Percentiles rank a stretch among this genome's conserved stretches.
Conservation (phyloP, 2,797 vertebrate species). For the Intellagama lesueurii region DNA sequence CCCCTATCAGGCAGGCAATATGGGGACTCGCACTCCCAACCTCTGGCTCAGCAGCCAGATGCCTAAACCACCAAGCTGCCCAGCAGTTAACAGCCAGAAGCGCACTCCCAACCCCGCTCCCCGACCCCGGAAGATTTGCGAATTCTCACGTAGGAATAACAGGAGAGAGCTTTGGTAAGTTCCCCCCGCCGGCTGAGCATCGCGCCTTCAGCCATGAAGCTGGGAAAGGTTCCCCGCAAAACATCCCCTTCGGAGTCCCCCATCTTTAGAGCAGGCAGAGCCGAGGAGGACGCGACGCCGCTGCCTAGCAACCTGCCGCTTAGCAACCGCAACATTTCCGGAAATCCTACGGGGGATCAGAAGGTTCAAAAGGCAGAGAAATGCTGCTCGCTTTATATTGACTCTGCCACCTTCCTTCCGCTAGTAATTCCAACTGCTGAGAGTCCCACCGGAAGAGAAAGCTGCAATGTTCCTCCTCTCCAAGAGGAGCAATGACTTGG, state of each 20-base stretch:
- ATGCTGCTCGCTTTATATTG: too few relatives aligned
- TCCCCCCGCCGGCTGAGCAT: conserved; percentile 42
- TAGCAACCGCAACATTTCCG: conserved; percentile 6
- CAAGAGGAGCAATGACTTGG: too few relatives aligned
- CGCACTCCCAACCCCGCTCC: neutral
- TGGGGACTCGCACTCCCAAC: too few relatives aligned
- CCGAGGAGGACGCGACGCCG: neutral
- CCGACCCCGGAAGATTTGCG: neutral
- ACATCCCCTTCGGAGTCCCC: conserved; percentile 27
- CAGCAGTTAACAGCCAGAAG: too few relatives aligned
- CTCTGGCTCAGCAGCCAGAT: too few relatives aligned
- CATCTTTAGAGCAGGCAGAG: neutral
- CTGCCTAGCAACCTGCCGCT: neutral
- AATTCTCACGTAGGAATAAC: conserved; percentile 21
- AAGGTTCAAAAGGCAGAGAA: neutral
- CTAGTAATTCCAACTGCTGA: neutral
- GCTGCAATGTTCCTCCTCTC: too few relatives aligned
- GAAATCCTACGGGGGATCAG: neutral
- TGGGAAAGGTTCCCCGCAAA: conserved; percentile 35
- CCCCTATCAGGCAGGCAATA: too few relatives aligned
- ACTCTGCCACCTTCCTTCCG: neutral
- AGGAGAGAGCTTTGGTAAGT: conserved; percentile 12
- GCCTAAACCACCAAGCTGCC: too few relatives aligned
- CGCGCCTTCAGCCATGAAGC: conserved; percentile 35
- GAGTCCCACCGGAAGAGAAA: too few relatives aligned